Base-by-base conservation (phyloP, 2,113 vertebrate species). In the Phycodurus eques region DNA sequence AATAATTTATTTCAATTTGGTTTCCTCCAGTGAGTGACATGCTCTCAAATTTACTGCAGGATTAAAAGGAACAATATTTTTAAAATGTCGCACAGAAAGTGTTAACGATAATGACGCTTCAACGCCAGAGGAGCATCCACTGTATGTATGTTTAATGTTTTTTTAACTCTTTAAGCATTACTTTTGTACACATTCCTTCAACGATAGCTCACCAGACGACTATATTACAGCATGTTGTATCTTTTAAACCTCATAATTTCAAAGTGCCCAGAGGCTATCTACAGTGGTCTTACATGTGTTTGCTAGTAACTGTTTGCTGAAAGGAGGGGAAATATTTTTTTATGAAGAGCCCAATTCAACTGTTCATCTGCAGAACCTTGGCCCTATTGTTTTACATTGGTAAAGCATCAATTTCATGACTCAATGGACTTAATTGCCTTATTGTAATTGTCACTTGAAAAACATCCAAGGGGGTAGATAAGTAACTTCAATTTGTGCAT, bases 401-500 rank as follows among this genome's bases (percentile, higher is more conserved):
- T 84, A 87, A 87, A 81, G 83, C 83, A 80, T 86, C 82, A 68
- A 87, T 89, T 91, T 88, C 84, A 89, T 89, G 88, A 88, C 46
- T 91, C 84, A 77, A 68, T 82, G 77, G 76, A 82, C 70, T 83
- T 87, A 89, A 90, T 83, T 84, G 77, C 74, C 71, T 79, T 80
- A 88, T 82, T 84, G 71, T 87, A 85, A 87, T 83, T 85, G 82
- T 79, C 82, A 86, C 82, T 82, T 66, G 57, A 86, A 77, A 85
- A 66, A 82, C 76, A 86, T 90, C 88, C 79, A 85, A 64, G 53
- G 73, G 74, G 82, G 76, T 46, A 72, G 77, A 88, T 85, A 77
- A 82, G 72, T 72, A 80, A 78, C 70, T 79, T 78, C 66, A 79
- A 87, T 83, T 84, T 82, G 67, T 68, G 69, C 71, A 77, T 67